Evolutionary conservation across 2,888 invertebrate species (phyloP).

Genomic region (Orthonevra nobilis): DNA sequence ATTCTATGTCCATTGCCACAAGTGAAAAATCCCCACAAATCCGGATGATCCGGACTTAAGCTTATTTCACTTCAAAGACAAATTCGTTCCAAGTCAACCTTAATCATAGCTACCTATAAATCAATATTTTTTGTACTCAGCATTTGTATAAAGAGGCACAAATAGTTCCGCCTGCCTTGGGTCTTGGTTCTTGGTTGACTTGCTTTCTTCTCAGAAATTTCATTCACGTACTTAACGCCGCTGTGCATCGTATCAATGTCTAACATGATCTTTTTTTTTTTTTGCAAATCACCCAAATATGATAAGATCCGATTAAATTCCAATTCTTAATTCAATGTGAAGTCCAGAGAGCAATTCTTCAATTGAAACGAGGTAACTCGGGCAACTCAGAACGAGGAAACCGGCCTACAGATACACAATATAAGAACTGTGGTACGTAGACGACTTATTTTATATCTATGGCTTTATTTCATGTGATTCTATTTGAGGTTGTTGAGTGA

Average conservation of each 20-base stretch:
- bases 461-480: conserved; percentile 11
- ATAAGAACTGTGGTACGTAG: conserved; percentile 6
- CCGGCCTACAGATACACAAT: conserved; percentile 32
- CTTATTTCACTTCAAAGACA: conserved; percentile 18
- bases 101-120: conserved; percentile 2
- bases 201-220: background rate
- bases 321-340: conserved; percentile 8
- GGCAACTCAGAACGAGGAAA: conserved; percentile 31
- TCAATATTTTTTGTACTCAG: background rate
- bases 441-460: conserved; percentile 6
- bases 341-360: conserved; percentile 19
- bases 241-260: conserved; percentile 1
- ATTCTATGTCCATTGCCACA: background rate
- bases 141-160: background rate
- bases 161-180: conserved; percentile 4
- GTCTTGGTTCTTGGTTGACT: background rate
- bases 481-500: conserved; percentile 33
- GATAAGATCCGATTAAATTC: conserved; percentile 33
- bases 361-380: conserved; percentile 37
- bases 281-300: conserved; percentile 36
- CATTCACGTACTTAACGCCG: conserved; percentile 14
- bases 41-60: conserved; percentile 29
- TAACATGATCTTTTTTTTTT: conserved; percentile 1
- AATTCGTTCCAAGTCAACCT: conserved; percentile 29
- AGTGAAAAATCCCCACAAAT: background rate